Conservation (phyloP, 2,113 vertebrate species). For the Chamaetylas fuelleborni region DNA sequence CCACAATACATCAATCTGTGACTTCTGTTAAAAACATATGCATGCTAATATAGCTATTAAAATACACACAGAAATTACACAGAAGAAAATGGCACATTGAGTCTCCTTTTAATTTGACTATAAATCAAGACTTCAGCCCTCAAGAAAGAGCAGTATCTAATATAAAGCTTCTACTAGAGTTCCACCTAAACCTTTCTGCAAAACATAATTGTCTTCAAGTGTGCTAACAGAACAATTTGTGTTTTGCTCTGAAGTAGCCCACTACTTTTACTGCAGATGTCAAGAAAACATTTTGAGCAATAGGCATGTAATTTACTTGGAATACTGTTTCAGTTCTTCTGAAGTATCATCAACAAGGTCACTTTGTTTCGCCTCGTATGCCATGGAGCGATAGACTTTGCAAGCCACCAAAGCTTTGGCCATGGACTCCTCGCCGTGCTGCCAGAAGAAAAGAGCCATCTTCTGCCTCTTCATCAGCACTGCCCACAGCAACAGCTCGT, state of each 20-base stretch:
- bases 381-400: conserved; percentile 95
- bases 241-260: background rate
- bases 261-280: background rate
- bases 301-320: conserved; percentile 77
- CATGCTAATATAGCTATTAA: background rate
- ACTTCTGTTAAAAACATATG: background rate
- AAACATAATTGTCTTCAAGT: background rate
- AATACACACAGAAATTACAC: background rate
- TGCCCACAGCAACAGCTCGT: conserved; percentile 96
- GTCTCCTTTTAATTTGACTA: background rate
- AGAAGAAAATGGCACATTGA: background rate
- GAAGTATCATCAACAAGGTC: conserved; percentile 97
- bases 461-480: conserved; percentile 98
- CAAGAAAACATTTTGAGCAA: background rate
- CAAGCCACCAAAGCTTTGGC: conserved; percentile 97
- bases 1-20: background rate
- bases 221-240: background rate
- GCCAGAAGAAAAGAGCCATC: conserved; percentile 98
- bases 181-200: background rate
- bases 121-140: background rate
- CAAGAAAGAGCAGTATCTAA: background rate
- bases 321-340: conserved; percentile 95
- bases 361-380: conserved; percentile 96
- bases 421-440: conserved; percentile 98
- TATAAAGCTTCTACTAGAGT: background rate